phyloP scores from a whole-genome alignment of 2,113 vertebrate species.

The Oceanodroma tethys region DNA sequence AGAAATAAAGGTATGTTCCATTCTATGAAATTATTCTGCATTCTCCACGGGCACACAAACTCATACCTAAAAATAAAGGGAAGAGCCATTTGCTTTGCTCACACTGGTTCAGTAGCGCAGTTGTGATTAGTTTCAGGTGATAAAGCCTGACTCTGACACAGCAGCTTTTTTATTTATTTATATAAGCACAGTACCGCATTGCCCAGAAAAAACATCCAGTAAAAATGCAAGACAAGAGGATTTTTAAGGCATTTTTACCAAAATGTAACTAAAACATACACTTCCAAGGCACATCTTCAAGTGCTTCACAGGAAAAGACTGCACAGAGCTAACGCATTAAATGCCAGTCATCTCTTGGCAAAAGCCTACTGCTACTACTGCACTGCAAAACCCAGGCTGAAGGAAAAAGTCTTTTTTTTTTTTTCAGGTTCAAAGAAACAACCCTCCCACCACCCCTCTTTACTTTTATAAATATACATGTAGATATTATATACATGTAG shows the following conservation, averaged over 20 bases:
- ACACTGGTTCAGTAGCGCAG: neutral
- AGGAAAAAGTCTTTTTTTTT: neutral
- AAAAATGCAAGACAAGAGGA: neutral
- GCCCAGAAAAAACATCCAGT: neutral
- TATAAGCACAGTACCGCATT: neutral
- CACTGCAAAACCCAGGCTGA: neutral
- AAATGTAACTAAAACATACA: neutral
- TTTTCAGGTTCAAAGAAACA: neutral
- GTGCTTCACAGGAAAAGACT: neutral
- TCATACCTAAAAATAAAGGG: neutral
- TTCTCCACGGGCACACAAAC: neutral
- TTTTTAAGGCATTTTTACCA: neutral
- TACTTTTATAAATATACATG: neutral
- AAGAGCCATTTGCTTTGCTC: neutral
- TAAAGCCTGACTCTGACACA: constrained; percentile 10
- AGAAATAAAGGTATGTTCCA: neutral
- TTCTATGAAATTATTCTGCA: neutral
- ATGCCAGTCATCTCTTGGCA: neutral
- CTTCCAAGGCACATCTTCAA: neutral
- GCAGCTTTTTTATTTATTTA: neutral
- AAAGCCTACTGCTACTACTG: neutral
- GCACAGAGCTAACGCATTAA: neutral
- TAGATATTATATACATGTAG: neutral
- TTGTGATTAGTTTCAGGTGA: neutral
- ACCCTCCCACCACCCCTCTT: neutral